Evolutionary conservation across 2,888 invertebrate species (phyloP).

Genomic region (Alloplasta piceator): DNA sequence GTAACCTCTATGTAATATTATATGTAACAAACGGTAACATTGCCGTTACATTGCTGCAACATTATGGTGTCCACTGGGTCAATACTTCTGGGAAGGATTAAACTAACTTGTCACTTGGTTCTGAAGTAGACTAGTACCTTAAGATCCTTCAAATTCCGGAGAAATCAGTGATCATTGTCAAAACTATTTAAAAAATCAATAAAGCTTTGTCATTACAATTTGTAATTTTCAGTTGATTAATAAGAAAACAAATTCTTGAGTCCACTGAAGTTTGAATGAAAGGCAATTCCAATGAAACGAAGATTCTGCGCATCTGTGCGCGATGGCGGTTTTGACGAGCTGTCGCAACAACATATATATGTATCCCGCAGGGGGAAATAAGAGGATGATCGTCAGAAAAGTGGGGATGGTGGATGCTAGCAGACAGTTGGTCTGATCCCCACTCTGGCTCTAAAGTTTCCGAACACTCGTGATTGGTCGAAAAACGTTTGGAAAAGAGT

Average conservation of each 20-base stretch:
- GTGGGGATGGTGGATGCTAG: conserved; percentile 23
- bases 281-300: conserved; percentile 11
- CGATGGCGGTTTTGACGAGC: conserved; percentile 41
- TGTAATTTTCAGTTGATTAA: too few relatives aligned
- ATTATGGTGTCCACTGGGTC: too few relatives aligned
- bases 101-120: too few relatives aligned
- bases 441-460: conserved; percentile 12
- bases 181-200: too few relatives aligned
- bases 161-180: too few relatives aligned
- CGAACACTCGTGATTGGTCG: conserved; percentile 40
- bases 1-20: too few relatives aligned
- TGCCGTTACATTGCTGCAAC: too few relatives aligned
- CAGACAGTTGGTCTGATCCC: conserved; percentile 43
- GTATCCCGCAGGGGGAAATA: neutral
- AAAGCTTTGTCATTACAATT: too few relatives aligned
- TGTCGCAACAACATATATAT: conserved; percentile 34
- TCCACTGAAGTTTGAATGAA: neutral
- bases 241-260: conserved; percentile 2
- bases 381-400: conserved; percentile 1
- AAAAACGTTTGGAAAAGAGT: neutral
- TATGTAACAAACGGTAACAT: too few relatives aligned
- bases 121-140: too few relatives aligned
- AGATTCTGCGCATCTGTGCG: conserved; percentile 22
- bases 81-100: too few relatives aligned
- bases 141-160: too few relatives aligned